Evolutionary conservation across 2,888 invertebrate genomes (phyloP).

Genomic region (Campoplex capitator): DNA sequence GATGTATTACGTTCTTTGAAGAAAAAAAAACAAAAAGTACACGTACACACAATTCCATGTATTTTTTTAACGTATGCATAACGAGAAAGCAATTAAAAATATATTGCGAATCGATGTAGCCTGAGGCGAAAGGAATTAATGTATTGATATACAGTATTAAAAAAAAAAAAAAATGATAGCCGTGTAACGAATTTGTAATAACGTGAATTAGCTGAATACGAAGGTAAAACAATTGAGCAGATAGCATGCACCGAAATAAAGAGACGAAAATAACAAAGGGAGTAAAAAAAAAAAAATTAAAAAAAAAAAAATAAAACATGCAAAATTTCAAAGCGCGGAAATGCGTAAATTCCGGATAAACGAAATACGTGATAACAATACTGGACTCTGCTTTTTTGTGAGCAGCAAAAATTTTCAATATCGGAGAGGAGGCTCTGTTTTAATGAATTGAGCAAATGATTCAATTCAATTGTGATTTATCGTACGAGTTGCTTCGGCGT

Average conservation of each 20-base stretch:
- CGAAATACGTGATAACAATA: not conserved
- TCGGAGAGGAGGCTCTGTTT: not conserved
- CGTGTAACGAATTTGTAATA: not conserved
- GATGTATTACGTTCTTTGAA: no score
- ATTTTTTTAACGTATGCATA: no score
- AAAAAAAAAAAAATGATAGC: not conserved
- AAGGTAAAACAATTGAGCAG: constrained; percentile 21
- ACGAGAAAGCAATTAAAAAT: not conserved
- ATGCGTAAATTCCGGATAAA: not conserved
- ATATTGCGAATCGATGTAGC: not conserved
- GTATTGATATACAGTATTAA: not conserved
- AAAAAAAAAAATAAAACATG: no score
- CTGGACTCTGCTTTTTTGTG: not conserved
- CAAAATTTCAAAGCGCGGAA: not conserved
- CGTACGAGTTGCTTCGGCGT: constrained; percentile 7
- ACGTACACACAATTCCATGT: no score
- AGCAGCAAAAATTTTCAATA: constrained; percentile 22
- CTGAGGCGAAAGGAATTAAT: not conserved
- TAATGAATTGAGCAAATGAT: constrained; percentile 22
- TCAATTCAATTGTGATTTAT: constrained; percentile 23
- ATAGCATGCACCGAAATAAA: not conserved
- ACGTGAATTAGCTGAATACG: constrained; percentile 6
- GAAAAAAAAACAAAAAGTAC: no score
- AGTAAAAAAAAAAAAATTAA: not conserved
- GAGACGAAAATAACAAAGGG: constrained; percentile 7